Base-by-base conservation (phyloP, 37 sponge, comb jelly and placozoan genomes). In the Hormiphora californensis region DNA sequence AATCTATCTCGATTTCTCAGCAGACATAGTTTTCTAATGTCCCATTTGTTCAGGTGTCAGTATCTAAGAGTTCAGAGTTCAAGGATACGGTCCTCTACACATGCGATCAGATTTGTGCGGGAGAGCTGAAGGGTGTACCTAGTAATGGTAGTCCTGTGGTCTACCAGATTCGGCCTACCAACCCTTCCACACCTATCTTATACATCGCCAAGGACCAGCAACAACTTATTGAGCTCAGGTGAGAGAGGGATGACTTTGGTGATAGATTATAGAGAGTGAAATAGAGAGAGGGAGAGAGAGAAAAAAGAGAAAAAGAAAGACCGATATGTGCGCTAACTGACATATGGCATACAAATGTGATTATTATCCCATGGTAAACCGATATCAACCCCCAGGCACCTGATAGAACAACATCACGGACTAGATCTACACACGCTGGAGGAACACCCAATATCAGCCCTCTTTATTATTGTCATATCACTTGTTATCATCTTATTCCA, bases 341-440 rank as follows among this genome's bases (percentile, higher is more conserved):
- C n/a, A n/a, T n/a, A n/a, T n/a, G n/a, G n/a, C n/a, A n/a, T n/a
- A n/a, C n/a, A n/a, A n/a, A n/a, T n/a, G n/a, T n/a, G n/a, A n/a
- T n/a, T n/a, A n/a, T n/a, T n/a, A n/a, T n/a, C n/a, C n/a, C n/a
- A n/a, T n/a, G n/a, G n/a, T n/a, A n/a, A n/a, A n/a, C n/a, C n/a
- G n/a, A n/a, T n/a, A 31, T 38, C 37, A 17, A 36, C 44, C 44
- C 81, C 1, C 81, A 73, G 81, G 27, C 36, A 73, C 28, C 11
- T 73, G 41, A 73, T 73, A 73, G 39, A 73, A 41, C 46, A 73
- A 40, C 81, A 73, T 30, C 81, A 73, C 81, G 81, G 81, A 1
- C 46, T 73, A 41, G 81, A 73, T 28, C 81, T 73, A 4, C 81
- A 73, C 81, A 43, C 81, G 25, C 44, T 73, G 44, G 81, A 73